These are phyloP conservation scores for Tyrophagus putrescentiae DNA, from an alignment of 1,140 invertebrate species.

Conservation along the genomic window DNA sequence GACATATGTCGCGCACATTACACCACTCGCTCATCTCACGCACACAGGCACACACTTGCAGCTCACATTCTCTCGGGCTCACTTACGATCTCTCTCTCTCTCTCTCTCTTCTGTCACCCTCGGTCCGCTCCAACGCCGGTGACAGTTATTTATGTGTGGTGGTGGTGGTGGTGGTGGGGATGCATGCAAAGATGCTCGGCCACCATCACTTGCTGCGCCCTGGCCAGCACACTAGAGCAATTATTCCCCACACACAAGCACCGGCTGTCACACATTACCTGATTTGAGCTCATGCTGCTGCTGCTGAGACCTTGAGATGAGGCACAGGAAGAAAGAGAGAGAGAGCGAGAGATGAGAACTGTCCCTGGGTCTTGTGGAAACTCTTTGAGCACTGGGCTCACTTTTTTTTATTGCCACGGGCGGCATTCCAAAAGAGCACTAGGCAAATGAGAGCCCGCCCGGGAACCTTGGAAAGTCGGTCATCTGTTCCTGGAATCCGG, in stretches of 20 bases:
- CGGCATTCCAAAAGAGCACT: background rate
- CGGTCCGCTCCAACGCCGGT: background rate
- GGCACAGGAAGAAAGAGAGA: background rate
- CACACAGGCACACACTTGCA: too few species aligned
- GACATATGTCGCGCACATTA: conserved; percentile 12
- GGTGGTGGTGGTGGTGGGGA: too few species aligned
- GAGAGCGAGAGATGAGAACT: background rate
- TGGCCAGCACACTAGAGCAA: too few species aligned
- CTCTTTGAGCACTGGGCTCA: conserved; percentile 9
- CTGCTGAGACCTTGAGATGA: background rate
- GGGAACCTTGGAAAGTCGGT: background rate
- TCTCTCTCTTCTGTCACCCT: background rate
- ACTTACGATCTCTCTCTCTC: too few species aligned
- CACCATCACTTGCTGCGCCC: too few species aligned
- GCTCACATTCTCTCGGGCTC: too few species aligned
- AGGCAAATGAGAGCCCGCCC: background rate
- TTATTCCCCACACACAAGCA: too few species aligned
- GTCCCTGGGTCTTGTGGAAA: background rate
- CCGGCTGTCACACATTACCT: too few species aligned
- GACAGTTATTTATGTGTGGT: conserved; percentile 12
- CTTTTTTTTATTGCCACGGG: background rate
- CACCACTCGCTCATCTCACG: conserved; percentile 6
- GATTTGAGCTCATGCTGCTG: background rate
- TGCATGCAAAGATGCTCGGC: too few species aligned
- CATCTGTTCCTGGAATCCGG: background rate